Conservation (phyloP, 2,113 vertebrate genomes). For the Macaca fascicularis region T2T-MFA8v1.1 NC_088376.1:38790501-38791000, state of each 20-base stretch:
- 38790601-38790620: not conserved
- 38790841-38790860: not conserved
- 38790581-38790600: not conserved
- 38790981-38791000: not conserved
- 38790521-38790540: not conserved
- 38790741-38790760: not conserved
- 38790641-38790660: not conserved
- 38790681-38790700: not conserved
- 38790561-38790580: not conserved
- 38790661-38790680: not conserved
- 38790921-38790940: not conserved
- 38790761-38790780: not conserved
- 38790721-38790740: not conserved
- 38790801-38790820: slow-evolving; percentile 7
- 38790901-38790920: not conserved
- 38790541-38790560: not conserved
- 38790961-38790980: not conserved
- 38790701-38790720: not conserved
- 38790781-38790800: not conserved
- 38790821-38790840: not conserved
- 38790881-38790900: not conserved
- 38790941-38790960: not conserved
- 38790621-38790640: not conserved
- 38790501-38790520: slow-evolving; percentile 24
- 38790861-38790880: slow-evolving; percentile 9